A percentile compares a stretch with the other conserved stretches of the same genome.
phyloP scores from a whole-genome alignment of 2,888 invertebrate species.

The Ichneumoninae sp. region DNA sequence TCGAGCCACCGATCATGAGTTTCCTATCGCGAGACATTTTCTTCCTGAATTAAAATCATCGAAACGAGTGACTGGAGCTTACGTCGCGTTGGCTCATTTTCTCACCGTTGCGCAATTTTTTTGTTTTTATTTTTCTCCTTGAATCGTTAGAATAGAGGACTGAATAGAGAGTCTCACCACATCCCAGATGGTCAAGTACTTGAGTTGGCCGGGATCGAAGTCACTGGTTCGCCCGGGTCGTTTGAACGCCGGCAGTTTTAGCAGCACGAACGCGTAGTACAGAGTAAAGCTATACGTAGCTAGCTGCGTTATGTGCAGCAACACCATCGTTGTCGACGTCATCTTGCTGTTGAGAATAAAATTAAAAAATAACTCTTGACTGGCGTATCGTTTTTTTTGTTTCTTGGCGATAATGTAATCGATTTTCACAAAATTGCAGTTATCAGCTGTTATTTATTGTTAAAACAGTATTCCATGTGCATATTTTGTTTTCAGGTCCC shows the following conservation, averaged over 20 bases:
- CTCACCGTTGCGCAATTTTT: background rate
- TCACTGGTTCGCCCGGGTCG: constrained; percentile 61
- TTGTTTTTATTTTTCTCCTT: too few species aligned
- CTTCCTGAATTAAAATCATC: constrained; percentile 27
- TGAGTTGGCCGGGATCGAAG: constrained; percentile 80
- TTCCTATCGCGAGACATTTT: constrained; percentile 22
- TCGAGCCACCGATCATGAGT: background rate
- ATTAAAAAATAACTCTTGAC: background rate
- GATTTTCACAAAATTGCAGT: background rate
- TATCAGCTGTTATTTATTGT: background rate
- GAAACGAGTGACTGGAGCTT: background rate
- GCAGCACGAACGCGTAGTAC: constrained; percentile 65
- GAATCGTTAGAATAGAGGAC: too few species aligned
- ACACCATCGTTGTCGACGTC: constrained; percentile 66
- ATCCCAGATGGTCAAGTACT: constrained; percentile 80
- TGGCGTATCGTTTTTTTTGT: background rate
- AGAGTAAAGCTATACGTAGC: constrained; percentile 71
- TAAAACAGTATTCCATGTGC: background rate
- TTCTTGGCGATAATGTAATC: background rate
- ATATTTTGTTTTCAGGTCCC: background rate
- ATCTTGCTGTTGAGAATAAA: constrained; percentile 67
- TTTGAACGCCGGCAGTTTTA: constrained; percentile 75
- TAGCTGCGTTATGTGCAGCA: constrained; percentile 70
- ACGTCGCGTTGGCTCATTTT: background rate
- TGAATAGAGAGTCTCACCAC: constrained; percentile 74